Base-by-base conservation (phyloP, 2,888 invertebrate genomes). In the Entomobrya proxima region DNA sequence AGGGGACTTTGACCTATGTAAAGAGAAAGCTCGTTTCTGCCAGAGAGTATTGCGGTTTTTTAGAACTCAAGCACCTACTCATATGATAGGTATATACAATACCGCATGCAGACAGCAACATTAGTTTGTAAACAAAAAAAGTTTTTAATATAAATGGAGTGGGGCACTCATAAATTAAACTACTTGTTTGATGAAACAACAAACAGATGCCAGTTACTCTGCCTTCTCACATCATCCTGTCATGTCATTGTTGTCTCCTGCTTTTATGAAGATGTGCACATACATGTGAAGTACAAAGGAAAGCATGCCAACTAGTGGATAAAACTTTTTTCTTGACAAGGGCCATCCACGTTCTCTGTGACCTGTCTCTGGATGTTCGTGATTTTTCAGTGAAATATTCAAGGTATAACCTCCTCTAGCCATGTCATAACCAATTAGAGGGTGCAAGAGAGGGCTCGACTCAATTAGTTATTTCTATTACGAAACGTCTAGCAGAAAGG, bases 341-440 rank as follows among this genome's bases (percentile, higher is more conserved):
- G 1, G 6, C 18, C 21, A 40, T 67, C 37, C 21, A 24, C 15
- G n/a, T 61, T 37, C 11, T 4, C 24, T 40, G 9, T 67, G 21
- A 4, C 1, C 15, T n/a, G n/a, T 24, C 6, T 24, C 9, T 40
- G 40, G 21, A 13, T 21, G 67, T 67, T 18, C 74, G 74, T 75
- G 82, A 75, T 75, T 64, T 79, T 74, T 64, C 47, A 18, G 50
- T 50, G 35, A 64, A 75, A 74, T 64, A 76, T 75, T 83, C 37
- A 50, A 47, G 27, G 76, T 32, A 24, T 21, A 13, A 32, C 30
- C 21, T 81, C 27, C 74, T 76, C 82, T 50, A n/a, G n/a, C n/a
- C n/a, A n/a, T 76, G 83, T 77, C 83, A 76, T 55, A 44, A 52
- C 37, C 83, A 83, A 83, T 83, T 83, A 83, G 83, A 77, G 83